These are phyloP conservation scores for Oligia strigilis DNA, from an alignment of 2,888 invertebrate species.

Conservation along the genomic window DNA sequence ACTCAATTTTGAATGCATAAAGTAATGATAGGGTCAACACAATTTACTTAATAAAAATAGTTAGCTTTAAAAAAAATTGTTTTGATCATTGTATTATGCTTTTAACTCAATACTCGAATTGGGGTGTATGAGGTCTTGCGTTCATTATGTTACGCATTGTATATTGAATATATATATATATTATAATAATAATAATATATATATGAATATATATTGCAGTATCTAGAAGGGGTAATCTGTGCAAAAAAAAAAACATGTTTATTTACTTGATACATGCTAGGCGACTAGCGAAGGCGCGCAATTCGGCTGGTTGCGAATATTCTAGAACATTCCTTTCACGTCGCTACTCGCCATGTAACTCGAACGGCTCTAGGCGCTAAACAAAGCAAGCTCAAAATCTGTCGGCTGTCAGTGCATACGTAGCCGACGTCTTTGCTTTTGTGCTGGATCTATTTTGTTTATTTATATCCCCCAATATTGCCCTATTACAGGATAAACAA, in stretches of 20 bases:
- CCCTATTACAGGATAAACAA: conserved; percentile 94
- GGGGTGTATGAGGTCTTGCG: no score
- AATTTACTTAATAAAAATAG: no score
- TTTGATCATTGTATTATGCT: no score
- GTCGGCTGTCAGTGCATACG: neutral
- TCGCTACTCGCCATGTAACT: no score
- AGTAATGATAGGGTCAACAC: no score
- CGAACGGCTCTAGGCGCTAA: neutral
- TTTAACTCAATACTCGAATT: no score
- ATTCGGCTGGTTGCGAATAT: neutral
- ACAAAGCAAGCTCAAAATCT: neutral
- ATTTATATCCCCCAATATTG: neutral
- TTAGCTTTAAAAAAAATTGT: no score
- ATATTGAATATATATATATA: no score
- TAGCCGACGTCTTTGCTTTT: neutral
- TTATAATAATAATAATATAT: no score
- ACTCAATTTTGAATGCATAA: no score
- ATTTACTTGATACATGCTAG: neutral
- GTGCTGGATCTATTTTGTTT: neutral
- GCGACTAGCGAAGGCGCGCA: neutral
- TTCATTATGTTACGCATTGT: no score
- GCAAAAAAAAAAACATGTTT: neutral
- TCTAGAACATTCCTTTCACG: neutral
- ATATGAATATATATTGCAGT: no score
- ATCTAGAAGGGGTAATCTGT: neutral